These are phyloP conservation scores for Carollia perspicillata DNA, from an alignment of 2,113 vertebrate genomes.

Conservation along the genomic window DNA sequence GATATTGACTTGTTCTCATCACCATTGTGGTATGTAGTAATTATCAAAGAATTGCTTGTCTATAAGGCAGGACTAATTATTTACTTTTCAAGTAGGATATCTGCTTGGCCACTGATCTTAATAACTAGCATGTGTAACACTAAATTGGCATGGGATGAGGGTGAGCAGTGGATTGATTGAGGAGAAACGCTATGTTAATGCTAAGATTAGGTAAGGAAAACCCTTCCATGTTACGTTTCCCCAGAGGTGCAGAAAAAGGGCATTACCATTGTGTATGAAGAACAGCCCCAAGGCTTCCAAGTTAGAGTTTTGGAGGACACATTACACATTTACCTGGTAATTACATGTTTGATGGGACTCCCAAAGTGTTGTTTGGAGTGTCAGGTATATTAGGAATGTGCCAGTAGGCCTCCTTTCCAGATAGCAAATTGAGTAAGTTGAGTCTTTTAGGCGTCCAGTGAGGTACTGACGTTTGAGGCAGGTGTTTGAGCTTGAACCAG, in stretches of 20 bases:
- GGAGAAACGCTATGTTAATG: not conserved
- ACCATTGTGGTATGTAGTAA: rapidly evolving
- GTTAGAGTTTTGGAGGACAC: not conserved
- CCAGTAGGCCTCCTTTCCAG: not conserved
- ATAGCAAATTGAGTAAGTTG: not conserved
- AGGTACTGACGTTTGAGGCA: not conserved
- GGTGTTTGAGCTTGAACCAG: not conserved
- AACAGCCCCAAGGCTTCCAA: not conserved
- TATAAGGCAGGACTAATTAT: not conserved
- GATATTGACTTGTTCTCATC: not conserved
- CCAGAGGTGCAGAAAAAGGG: not conserved
- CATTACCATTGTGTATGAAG: not conserved
- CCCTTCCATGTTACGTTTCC: not conserved
- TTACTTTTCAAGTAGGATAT: not conserved
- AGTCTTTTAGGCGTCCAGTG: not conserved
- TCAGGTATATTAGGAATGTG: not conserved
- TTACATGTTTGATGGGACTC: not conserved
- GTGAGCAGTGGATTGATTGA: not conserved
- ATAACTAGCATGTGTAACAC: not conserved
- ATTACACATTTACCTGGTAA: not conserved
- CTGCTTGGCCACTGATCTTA: not conserved
- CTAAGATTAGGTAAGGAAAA: not conserved
- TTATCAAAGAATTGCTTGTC: not conserved
- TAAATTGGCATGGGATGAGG: not conserved
- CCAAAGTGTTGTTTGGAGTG: not conserved